These are phyloP conservation scores for Baronia brevicornis DNA, from an alignment of 2,888 invertebrate species.

Conservation along the genomic window DNA sequence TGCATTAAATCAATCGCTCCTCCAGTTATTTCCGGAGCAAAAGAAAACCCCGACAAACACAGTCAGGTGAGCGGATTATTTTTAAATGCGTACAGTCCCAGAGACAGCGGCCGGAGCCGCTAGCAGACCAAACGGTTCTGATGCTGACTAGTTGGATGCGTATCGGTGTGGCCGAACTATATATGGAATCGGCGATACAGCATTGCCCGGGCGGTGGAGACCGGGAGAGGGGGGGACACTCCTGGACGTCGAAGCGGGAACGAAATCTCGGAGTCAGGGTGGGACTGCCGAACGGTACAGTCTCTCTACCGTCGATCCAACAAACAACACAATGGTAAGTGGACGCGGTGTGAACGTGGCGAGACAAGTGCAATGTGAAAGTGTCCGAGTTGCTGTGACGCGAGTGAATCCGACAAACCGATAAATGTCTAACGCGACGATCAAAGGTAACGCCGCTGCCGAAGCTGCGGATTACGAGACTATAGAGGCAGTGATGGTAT, in stretches of 20 bases:
- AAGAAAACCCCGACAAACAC: slow-evolving; percentile 13
- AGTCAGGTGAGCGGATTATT: slow-evolving; percentile 51
- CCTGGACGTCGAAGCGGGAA: slow-evolving; percentile 44
- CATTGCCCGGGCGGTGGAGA: slow-evolving; percentile 23
- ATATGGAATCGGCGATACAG: slow-evolving; percentile 58
- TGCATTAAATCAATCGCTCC: slow-evolving; percentile 2
- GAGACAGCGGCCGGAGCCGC: slow-evolving; percentile 37
- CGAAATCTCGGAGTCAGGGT: slow-evolving; percentile 67
- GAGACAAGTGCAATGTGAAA: slow-evolving; percentile 25
- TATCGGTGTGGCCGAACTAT: slow-evolving; percentile 63
- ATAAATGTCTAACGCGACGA: too few species aligned
- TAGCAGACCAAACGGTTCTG: slow-evolving; percentile 47
- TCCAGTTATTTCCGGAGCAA: slow-evolving; percentile 4
- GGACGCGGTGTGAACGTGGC: slow-evolving; percentile 31
- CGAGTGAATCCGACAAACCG: too few species aligned
- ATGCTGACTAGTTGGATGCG: slow-evolving; percentile 38
- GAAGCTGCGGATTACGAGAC: too few species aligned
- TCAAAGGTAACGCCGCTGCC: too few species aligned
- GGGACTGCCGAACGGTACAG: slow-evolving; percentile 70
- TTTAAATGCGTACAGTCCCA: slow-evolving; percentile 40
- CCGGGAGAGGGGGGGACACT: slow-evolving; percentile 33
- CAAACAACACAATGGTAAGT: slow-evolving; percentile 72
- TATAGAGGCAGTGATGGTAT: too few species aligned
- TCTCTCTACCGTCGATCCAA: slow-evolving; percentile 69
- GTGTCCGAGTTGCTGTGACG: too few species aligned